Percentiles rank a stretch among this genome's conserved stretches.
Conservation (phyloP, 2,797 vertebrate species). For the Myiotriccus ornatus region DNA sequence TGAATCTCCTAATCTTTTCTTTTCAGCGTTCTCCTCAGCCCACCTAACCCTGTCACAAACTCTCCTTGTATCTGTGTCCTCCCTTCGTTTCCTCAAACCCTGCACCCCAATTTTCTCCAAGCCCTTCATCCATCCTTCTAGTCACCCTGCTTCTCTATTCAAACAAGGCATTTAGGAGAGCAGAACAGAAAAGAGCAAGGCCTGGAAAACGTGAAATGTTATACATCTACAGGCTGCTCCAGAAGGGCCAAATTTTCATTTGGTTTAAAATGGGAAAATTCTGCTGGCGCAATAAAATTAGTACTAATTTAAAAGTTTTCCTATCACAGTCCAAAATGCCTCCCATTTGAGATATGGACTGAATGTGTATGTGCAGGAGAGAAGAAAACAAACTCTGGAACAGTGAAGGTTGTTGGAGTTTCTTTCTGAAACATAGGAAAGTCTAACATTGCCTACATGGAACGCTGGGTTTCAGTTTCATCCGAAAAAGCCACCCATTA, state of each 20-base stretch:
- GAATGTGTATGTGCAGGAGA: accelerated
- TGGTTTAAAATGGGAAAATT: not conserved
- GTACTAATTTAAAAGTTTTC: not conserved
- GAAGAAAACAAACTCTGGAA: not conserved
- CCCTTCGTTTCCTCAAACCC: not conserved
- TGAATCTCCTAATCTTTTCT: not conserved
- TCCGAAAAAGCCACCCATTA: not conserved
- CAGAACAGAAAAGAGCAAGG: not conserved
- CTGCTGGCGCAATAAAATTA: not conserved
- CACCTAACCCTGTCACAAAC: not conserved
- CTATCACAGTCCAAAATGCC: not conserved
- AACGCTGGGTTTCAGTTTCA: not conserved
- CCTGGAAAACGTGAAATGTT: not conserved
- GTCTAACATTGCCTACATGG: accelerated
- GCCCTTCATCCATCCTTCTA: not conserved
- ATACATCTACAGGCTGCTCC: not conserved
- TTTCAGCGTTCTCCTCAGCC: not conserved
- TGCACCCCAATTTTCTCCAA: not conserved
- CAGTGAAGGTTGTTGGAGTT: not conserved
- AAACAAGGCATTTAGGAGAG: not conserved
- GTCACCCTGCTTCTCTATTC: not conserved
- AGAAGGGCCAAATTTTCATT: not conserved
- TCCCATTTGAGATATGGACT: not conserved
- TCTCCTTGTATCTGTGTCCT: not conserved
- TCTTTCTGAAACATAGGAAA: not conserved